Conservation (phyloP, 2,888 invertebrate species). For the Gymnocheta viridis region DNA sequence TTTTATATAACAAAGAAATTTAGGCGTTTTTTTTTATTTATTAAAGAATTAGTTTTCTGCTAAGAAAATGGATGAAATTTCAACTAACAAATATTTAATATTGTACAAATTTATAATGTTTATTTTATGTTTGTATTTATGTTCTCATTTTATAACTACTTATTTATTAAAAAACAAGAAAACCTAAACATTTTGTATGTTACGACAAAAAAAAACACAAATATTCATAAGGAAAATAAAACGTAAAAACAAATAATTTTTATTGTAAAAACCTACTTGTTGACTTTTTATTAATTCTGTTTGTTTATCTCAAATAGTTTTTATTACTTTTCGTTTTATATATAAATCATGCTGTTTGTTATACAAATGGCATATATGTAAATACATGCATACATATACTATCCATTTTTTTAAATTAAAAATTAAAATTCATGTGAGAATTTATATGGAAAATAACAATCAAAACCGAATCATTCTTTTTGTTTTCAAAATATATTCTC, state of each 20-base stretch:
- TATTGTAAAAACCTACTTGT: slow-evolving; percentile 52
- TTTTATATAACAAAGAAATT: slow-evolving; percentile 15
- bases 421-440: no score
- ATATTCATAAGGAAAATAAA: slow-evolving; percentile 35
- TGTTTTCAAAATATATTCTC: no score
- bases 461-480: no score
- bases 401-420: no score
- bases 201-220: neutral
- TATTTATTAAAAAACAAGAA: slow-evolving; percentile 30
- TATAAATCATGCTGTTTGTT: neutral
- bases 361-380: neutral
- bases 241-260: slow-evolving; percentile 68
- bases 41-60: neutral
- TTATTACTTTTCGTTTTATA: neutral
- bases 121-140: neutral
- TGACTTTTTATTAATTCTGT: slow-evolving; percentile 38
- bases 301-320: neutral
- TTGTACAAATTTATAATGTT: slow-evolving; percentile 46
- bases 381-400: no score
- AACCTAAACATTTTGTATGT: neutral
- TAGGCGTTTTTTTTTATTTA: slow-evolving; percentile 2
- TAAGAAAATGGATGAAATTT: neutral
- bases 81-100: neutral
- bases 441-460: no score
- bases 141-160: neutral